These are phyloP conservation scores for Coecobrya sp. DNA, from an alignment of 2,888 invertebrate genomes.

Conservation along the genomic window DNA sequence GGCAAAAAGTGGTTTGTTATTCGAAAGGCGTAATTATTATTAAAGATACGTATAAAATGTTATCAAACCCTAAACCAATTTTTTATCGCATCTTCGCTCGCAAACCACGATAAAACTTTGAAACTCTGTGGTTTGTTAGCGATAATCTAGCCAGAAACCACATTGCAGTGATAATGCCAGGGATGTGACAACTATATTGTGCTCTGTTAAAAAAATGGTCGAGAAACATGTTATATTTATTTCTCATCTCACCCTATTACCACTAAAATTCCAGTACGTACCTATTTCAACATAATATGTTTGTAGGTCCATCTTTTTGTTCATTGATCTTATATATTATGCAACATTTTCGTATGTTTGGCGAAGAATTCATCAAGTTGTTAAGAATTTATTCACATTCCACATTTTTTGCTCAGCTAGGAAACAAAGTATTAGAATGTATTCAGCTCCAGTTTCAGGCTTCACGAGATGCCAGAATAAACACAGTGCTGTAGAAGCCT, in stretches of 20 bases:
- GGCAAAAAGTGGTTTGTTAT: neutral
- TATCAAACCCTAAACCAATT: neutral
- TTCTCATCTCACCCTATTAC: too few species aligned
- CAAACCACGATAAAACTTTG: conserved; percentile 4
- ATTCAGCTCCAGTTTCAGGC: conserved; percentile 21
- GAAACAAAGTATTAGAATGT: neutral
- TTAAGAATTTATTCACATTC: conserved; percentile 19
- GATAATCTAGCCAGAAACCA: conserved; percentile 50
- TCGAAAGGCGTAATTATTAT: neutral
- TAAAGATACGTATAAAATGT: neutral
- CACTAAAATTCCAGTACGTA: too few species aligned
- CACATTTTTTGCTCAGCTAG: neutral
- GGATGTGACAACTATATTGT: conserved; percentile 61
- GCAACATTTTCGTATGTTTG: neutral
- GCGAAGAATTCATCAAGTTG: neutral
- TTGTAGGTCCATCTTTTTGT: too few species aligned
- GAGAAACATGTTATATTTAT: too few species aligned
- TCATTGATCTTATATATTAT: neutral
- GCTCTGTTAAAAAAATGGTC: neutral
- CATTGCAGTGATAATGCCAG: conserved; percentile 51
- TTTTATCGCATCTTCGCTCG: neutral
- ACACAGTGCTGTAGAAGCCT: neutral
- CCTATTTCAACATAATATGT: too few species aligned
- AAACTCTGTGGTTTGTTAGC: neutral
- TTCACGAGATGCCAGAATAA: neutral